These are phyloP conservation scores for Rhodinocichla rosea DNA, from an alignment of 2,113 vertebrate species.

Conservation along the genomic window DNA sequence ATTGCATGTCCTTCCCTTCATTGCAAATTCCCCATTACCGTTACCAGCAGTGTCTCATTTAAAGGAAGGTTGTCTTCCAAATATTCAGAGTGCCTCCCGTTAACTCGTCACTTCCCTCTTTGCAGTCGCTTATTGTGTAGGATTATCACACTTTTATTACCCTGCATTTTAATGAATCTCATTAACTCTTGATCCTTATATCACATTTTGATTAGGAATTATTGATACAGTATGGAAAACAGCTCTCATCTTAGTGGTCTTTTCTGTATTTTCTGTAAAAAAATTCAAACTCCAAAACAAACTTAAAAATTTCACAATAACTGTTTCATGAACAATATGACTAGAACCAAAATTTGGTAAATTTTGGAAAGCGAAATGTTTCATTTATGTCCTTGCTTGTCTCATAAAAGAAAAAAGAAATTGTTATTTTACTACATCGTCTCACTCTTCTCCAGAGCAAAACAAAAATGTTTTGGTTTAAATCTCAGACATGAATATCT, in stretches of 20 bases:
- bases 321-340: background rate
- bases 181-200: constrained; percentile 45
- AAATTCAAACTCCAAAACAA: background rate
- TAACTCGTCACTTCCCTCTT: constrained; percentile 85
- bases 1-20: constrained; percentile 99
- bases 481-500: background rate
- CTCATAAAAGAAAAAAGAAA: background rate
- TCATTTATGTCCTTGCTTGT: background rate
- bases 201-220: constrained; percentile 44
- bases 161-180: constrained; percentile 55
- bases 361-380: background rate
- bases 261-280: constrained; percentile 8
- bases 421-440: background rate
- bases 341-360: constrained; percentile 3
- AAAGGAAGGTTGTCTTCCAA: constrained; percentile 92
- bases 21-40: constrained; percentile 98
- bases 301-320: constrained; percentile 6
- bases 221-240: constrained; percentile 24
- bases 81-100: constrained; percentile 85
- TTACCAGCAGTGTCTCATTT: constrained; percentile 95
- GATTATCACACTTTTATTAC: constrained; percentile 52
- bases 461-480: background rate
- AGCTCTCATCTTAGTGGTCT: background rate
- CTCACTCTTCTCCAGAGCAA: background rate
- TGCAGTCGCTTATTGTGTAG: constrained; percentile 64